Evolutionary conservation across 2,113 vertebrate species (phyloP).

Genomic region (Rhagologus leucostigma): DNA sequence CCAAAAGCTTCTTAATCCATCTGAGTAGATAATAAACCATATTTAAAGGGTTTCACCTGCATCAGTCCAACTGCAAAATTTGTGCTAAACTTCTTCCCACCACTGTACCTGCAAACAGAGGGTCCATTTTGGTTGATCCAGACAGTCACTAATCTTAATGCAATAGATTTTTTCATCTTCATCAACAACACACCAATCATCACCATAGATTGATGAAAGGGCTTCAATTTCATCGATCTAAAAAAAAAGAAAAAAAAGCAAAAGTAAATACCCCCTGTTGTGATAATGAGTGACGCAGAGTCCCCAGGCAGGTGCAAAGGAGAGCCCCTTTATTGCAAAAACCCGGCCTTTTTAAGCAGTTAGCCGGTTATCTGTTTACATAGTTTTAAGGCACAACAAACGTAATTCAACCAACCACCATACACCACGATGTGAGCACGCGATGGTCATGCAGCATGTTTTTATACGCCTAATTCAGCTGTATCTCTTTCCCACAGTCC

Average conservation of each 20-base stretch:
- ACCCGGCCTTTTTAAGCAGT: too few species aligned
- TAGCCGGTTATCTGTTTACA: too few species aligned
- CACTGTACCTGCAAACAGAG: constrained; percentile 87
- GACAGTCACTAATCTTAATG: constrained; percentile 84
- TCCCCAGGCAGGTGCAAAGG: too few species aligned
- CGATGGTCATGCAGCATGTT: too few species aligned
- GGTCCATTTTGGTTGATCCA: constrained; percentile 81
- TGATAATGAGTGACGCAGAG: too few species aligned
- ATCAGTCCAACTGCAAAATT: neutral
- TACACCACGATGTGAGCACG: too few species aligned
- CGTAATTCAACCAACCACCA: too few species aligned
- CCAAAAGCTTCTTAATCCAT: neutral
- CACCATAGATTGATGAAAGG: constrained; percentile 92
- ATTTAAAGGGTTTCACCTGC: neutral
- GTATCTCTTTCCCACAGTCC: too few species aligned
- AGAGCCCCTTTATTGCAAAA: too few species aligned
- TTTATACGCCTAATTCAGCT: too few species aligned
- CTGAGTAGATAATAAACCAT: neutral
- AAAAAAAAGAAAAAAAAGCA: neutral
- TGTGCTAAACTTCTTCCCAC: neutral
- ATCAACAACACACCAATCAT: constrained; percentile 95
- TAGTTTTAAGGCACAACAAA: too few species aligned
- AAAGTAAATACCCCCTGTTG: neutral
- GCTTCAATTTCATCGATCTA: constrained; percentile 97
- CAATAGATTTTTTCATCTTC: constrained; percentile 91